phyloP scores from a whole-genome alignment of 2,888 invertebrate genomes.

The Luperina testacea region DNA sequence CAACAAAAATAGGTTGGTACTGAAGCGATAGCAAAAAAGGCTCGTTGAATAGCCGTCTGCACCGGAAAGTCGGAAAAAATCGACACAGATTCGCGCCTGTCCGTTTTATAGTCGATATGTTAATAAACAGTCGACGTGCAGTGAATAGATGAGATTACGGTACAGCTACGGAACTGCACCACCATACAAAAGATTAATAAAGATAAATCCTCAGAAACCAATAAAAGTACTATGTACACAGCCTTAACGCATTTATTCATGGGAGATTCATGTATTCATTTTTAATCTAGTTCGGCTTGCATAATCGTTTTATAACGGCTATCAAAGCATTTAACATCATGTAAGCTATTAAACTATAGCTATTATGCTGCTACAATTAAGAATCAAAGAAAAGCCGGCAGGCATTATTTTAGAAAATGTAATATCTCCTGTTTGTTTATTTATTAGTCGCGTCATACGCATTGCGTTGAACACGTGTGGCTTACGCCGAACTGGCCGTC shows the following conservation, averaged over 20 bases:
- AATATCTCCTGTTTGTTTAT: constrained; percentile 63
- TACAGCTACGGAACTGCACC: constrained; percentile 59
- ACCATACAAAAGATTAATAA: constrained; percentile 68
- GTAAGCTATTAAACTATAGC: constrained; percentile 45
- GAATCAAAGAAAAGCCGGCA: constrained; percentile 45
- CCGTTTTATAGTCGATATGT: constrained; percentile 86
- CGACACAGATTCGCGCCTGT: constrained; percentile 79
- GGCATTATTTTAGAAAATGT: constrained; percentile 52
- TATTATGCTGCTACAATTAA: constrained; percentile 44
- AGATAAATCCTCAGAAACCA: constrained; percentile 58
- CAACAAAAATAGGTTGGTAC: constrained; percentile 70
- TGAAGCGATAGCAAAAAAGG: constrained; percentile 75
- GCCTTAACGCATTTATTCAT: constrained; percentile 36
- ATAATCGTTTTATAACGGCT: constrained; percentile 42
- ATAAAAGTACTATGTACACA: constrained; percentile 48
- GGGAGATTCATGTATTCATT: constrained; percentile 41
- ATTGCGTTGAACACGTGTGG: constrained; percentile 75
- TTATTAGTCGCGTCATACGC: constrained; percentile 61
- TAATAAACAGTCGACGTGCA: constrained; percentile 87
- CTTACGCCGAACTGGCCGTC: constrained; percentile 72
- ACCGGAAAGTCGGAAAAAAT: constrained; percentile 82
- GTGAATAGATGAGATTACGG: constrained; percentile 81
- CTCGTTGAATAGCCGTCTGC: constrained; percentile 80
- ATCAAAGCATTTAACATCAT: constrained; percentile 54
- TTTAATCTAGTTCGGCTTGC: constrained; percentile 36